These are phyloP conservation scores for Penaeus vannamei DNA, from an alignment of 1,140 invertebrate species.

Conservation along the genomic window DNA sequence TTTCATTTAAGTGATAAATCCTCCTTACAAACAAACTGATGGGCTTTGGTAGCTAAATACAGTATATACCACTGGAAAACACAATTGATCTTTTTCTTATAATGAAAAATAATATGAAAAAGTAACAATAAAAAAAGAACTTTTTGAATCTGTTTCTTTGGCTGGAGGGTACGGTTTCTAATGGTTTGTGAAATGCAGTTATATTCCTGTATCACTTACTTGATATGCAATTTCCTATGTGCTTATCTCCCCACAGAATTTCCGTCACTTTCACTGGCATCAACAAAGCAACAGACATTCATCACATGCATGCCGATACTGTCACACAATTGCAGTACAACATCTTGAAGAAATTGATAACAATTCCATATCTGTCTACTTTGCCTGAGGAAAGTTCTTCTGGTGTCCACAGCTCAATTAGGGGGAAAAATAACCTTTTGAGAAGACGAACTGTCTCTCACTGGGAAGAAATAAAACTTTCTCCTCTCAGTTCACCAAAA, in stretches of 20 bases:
- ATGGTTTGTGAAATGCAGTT: conserved; percentile 4
- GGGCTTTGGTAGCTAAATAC: conserved; percentile 28
- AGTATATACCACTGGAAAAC: not conserved
- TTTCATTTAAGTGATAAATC: conserved; percentile 5
- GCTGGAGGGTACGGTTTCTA: conserved; percentile 38
- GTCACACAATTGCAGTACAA: conserved; percentile 35
- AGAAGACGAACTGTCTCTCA: conserved; percentile 26
- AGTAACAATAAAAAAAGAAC: conserved; percentile 5
- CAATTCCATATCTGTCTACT: conserved; percentile 61
- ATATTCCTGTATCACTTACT: conserved; percentile 20
- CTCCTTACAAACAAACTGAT: conserved; percentile 32
- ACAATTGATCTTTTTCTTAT: too few species aligned
- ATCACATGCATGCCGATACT: conserved; percentile 50
- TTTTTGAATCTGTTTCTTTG: conserved; percentile 41
- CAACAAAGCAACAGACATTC: conserved; percentile 48
- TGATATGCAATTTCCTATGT: conserved; percentile 56
- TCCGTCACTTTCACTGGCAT: conserved; percentile 25
- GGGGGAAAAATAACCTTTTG: conserved; percentile 42
- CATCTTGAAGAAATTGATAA: conserved; percentile 55
- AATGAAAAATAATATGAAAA: conserved; percentile 1
- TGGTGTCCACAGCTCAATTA: conserved; percentile 58
- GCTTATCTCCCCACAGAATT: too few species aligned
- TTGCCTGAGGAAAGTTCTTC: conserved; percentile 61
- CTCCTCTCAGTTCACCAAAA: conserved; percentile 46
- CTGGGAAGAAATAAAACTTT: conserved; percentile 46